A percentile compares a stretch with the other conserved stretches of the same genome.
Evolutionary conservation across 2,113 vertebrate species (phyloP).

Genomic region (Thomomys bottae): DNA sequence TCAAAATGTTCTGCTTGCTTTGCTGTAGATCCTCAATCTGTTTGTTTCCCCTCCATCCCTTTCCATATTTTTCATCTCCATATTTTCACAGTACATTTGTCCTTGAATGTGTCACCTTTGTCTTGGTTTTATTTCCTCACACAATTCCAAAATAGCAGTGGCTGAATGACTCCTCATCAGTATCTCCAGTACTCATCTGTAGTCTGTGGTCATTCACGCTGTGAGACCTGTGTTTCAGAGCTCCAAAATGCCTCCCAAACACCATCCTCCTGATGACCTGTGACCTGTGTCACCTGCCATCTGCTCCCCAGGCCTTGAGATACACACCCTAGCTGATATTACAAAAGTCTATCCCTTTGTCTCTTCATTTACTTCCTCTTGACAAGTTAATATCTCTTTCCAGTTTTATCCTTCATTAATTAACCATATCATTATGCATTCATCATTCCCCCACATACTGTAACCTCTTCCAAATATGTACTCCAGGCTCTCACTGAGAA

Average conservation of each 20-base stretch:
- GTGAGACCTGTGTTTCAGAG: neutral
- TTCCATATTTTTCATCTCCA: neutral
- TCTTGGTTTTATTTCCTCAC: slow-evolving; percentile 15
- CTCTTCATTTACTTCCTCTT: slow-evolving; percentile 65
- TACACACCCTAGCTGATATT: slow-evolving; percentile 47
- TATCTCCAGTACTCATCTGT: neutral
- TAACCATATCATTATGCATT: slow-evolving; percentile 60
- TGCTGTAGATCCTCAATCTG: neutral
- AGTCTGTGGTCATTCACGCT: neutral
- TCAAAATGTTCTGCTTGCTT: neutral
- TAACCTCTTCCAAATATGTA: slow-evolving; percentile 68
- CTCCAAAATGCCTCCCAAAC: neutral
- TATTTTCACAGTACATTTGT: slow-evolving; percentile 7
- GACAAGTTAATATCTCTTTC: slow-evolving; percentile 69
- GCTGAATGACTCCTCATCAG: neutral
- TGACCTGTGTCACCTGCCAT: slow-evolving; percentile 60
- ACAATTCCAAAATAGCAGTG: neutral
- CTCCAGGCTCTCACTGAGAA: slow-evolving; percentile 59
- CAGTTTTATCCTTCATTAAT: slow-evolving; percentile 76
- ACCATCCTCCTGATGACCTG: slow-evolving; percentile 51
- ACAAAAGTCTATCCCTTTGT: slow-evolving; percentile 63
- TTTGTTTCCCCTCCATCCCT: neutral
- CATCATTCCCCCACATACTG: slow-evolving; percentile 49
- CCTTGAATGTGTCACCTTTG: neutral
- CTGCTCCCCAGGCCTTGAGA: slow-evolving; percentile 61